These are phyloP conservation scores for Trogon melanurus DNA, from an alignment of 2,113 vertebrate species.

Conservation along the genomic window DNA sequence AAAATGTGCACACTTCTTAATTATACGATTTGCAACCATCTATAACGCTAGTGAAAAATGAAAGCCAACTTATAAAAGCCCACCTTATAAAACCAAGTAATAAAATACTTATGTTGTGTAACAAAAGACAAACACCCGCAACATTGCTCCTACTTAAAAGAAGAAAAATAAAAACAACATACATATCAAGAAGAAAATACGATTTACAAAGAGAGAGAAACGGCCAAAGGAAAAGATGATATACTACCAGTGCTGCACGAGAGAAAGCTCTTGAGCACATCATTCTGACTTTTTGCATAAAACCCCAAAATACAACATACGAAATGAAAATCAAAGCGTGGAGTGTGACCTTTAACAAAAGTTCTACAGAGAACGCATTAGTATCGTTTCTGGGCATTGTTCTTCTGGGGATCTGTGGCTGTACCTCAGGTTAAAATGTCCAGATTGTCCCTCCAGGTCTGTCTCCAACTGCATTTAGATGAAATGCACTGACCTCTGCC, in stretches of 20 bases:
- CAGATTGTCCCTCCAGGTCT: not conserved
- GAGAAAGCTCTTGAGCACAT: not conserved
- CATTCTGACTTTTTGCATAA: not conserved
- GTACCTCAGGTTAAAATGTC: not conserved
- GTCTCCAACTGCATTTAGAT: not conserved
- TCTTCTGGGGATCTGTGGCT: not conserved
- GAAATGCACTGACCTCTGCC: not conserved
- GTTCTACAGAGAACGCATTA: not conserved
- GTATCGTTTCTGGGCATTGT: not conserved
- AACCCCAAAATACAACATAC: not conserved
- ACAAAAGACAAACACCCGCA: not conserved
- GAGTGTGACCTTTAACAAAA: not conserved
- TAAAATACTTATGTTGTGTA: not conserved
- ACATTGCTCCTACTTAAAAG: not conserved
- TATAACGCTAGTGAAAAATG: not conserved
- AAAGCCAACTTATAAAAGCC: constrained; percentile 11
- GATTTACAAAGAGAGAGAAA: not conserved
- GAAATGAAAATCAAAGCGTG: not conserved
- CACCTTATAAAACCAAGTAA: not conserved
- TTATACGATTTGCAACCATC: not conserved
- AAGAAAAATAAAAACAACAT: not conserved
- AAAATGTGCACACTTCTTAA: not conserved
- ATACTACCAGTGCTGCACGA: not conserved
- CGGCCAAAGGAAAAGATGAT: not conserved
- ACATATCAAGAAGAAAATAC: not conserved